Evolutionary conservation across 2,888 invertebrate species (phyloP).

Genomic region (Meiosimyza decipiens): DNA sequence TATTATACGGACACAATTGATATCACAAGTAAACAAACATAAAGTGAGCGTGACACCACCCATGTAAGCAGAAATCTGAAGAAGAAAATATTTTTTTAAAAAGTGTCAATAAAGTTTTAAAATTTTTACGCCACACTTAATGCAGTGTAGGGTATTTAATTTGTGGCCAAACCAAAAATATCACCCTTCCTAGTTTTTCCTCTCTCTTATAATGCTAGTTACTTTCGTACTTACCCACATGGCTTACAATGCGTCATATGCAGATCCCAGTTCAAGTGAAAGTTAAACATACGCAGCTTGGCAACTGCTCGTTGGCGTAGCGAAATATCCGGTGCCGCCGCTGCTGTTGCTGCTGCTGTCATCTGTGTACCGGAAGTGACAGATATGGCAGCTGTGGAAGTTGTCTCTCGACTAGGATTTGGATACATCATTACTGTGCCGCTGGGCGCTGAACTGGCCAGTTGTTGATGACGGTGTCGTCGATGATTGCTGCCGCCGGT

Average conservation of each 20-base stretch:
- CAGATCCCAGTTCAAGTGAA: conserved; percentile 67
- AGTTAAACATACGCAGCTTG: conserved; percentile 67
- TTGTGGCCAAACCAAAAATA: neutral
- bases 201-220: neutral
- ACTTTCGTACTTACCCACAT: conserved; percentile 66
- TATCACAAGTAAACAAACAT: too few relatives aligned
- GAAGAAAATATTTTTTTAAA: neutral
- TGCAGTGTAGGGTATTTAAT: neutral
- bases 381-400: conserved; percentile 31
- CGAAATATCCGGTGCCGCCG: conserved; percentile 61
- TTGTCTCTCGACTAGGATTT: conserved; percentile 50
- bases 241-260: conserved; percentile 68
- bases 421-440: conserved; percentile 65
- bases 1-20: too few relatives aligned
- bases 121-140: neutral
- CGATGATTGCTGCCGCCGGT: conserved; percentile 40
- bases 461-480: conserved; percentile 37
- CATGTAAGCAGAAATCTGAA: conserved; percentile 9
- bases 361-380: conserved; percentile 45
- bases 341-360: conserved; percentile 44
- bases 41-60: neutral
- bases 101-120: neutral
- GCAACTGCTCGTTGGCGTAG: conserved; percentile 67
- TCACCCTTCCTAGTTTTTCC: neutral
- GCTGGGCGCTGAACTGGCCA: conserved; percentile 62